Conservation (phyloP, 2,888 invertebrate genomes). For the Mycalesis mineus region DNA sequence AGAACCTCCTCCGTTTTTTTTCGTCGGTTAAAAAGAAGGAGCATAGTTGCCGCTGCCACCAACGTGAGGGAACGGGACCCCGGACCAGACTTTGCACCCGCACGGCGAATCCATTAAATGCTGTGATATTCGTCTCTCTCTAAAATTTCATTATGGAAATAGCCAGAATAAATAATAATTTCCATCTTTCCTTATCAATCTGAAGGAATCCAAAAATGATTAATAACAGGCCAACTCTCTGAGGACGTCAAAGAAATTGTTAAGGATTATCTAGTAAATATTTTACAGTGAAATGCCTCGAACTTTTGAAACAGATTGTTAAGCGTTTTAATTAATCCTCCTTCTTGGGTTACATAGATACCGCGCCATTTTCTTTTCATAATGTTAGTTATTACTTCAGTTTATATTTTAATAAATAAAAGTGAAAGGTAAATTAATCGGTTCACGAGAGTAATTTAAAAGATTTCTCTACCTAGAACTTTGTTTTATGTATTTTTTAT, state of each 20-base stretch:
- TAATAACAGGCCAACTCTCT: slow-evolving; percentile 50
- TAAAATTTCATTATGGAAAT: neutral
- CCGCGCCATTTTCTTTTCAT: neutral
- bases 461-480: no score
- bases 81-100: no score
- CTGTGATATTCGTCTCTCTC: no score
- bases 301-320: slow-evolving; percentile 19
- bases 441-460: no score
- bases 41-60: no score
- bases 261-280: slow-evolving; percentile 54
- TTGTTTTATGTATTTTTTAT: no score
- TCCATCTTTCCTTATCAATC: slow-evolving; percentile 4
- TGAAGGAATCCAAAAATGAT: slow-evolving; percentile 41
- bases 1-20: no score
- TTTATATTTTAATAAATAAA: no score
- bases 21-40: no score
- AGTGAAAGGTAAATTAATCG: no score
- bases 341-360: slow-evolving; percentile 33
- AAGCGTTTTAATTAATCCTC: slow-evolving; percentile 56
- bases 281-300: slow-evolving; percentile 45
- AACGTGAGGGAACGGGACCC: no score
- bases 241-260: slow-evolving; percentile 43
- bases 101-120: no score
- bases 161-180: neutral
- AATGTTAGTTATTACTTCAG: neutral